Conservation (phyloP, 2,888 invertebrate species). For the Diplolepis rosae region DNA sequence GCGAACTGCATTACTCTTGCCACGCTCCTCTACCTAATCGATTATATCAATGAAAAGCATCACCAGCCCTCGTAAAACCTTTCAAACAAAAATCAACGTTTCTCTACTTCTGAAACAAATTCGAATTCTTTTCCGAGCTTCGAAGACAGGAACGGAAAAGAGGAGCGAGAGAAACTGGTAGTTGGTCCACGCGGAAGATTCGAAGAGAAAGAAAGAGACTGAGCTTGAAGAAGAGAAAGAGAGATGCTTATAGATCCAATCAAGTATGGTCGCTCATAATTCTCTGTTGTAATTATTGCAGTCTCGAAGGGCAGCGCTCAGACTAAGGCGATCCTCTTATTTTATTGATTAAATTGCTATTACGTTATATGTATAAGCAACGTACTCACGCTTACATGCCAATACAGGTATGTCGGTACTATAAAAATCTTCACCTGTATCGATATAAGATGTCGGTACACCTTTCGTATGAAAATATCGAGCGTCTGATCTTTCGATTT, state of each 20-base stretch:
- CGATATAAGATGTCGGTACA: no score
- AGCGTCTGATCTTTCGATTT: no score
- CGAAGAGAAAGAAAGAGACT: slow-evolving; percentile 33
- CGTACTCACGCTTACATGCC: not conserved
- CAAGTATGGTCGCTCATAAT: slow-evolving; percentile 70
- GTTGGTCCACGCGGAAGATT: slow-evolving; percentile 18
- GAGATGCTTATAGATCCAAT: slow-evolving; percentile 67
- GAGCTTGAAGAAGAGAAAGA: slow-evolving; percentile 33
- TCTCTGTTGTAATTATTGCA: slow-evolving; percentile 71
- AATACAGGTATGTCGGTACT: not conserved
- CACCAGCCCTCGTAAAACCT: not conserved
- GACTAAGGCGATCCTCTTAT: slow-evolving; percentile 63
- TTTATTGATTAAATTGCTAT: slow-evolving; percentile 71
- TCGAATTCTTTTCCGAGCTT: slow-evolving; percentile 7
- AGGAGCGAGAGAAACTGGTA: slow-evolving; percentile 18
- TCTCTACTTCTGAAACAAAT: slow-evolving; percentile 16
- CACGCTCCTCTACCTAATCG: not conserved
- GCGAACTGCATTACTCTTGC: not conserved
- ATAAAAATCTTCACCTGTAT: slow-evolving; percentile 4
- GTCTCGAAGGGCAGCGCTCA: slow-evolving; percentile 63
- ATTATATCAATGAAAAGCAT: slow-evolving; percentile 5
- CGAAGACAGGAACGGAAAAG: slow-evolving; percentile 11
- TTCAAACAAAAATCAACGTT: slow-evolving; percentile 5
- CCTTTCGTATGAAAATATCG: no score
- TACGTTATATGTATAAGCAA: slow-evolving; percentile 57